Base-by-base conservation (phyloP, 2,113 vertebrate species). In the Physeter macrocephalus region DNA sequence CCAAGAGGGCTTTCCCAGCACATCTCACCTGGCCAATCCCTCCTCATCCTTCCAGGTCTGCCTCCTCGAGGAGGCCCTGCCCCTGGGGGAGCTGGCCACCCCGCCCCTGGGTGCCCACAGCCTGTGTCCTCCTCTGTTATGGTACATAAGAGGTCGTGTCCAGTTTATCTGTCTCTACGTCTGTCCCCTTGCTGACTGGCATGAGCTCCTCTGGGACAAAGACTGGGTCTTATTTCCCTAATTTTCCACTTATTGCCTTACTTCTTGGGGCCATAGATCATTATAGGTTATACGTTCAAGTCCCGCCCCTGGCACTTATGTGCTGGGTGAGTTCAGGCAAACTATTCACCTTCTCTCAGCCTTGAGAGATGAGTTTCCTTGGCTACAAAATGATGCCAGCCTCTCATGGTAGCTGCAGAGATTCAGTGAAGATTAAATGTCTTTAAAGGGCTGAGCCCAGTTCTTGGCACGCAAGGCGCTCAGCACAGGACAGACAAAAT, bases 381-480 rank as follows among this genome's bases (percentile, higher is more conserved):
- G 18, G 66, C 49, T 64, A 41, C 21, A 31, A 23, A 34, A 41
- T 41, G n/a, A 52, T 10, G 43, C 39, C 74, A 46, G 18, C 49
- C 62, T 77, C 81, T 86, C 69, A 46, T 4, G 80, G n/a, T 3
- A 3, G 14, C 6, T 13, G 57, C 11, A 31, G n/a, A 27, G 8
- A 67, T 67, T 61, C 39, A 34, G 3, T 17, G 43, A 85, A 9
- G 18, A 61, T 41, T 8, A 46, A 41, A 11, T 5, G 15, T 18
- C 57, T 77, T 59, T 31, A 34, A 69, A 71, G 31, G 34, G 25
- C 43, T 71, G 34, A 52, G 46, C 46, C 80, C 10, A 1, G 54
- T 39, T 31, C 62, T 61, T 46, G 12, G 3, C 46, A 21, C 14
- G 1, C 0, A 0, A 59, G 46, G 8, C n/a, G 9, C n/a, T 69